phyloP scores from a whole-genome alignment of 1,140 invertebrate species.

The Probaryconus sp. region DNA sequence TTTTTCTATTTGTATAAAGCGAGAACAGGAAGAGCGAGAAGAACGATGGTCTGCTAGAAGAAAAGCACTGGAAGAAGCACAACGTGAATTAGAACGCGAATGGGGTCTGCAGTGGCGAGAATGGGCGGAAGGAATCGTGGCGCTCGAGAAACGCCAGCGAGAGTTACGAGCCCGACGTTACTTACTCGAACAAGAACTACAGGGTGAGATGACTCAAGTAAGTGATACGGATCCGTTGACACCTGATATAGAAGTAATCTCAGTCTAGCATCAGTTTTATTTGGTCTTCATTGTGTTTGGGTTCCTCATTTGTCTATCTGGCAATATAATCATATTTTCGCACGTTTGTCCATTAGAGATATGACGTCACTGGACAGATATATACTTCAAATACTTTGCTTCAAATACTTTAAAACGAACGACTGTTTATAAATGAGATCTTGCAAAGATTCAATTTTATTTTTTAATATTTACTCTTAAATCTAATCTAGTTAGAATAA shows the following conservation, averaged over 20 bases:
- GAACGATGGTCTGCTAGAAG: conserved; percentile 77
- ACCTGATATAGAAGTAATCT: conserved; percentile 73
- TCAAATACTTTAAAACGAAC: no score
- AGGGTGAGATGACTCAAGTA: conserved; percentile 79
- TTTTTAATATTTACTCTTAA: no score
- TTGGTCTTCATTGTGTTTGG: conserved; percentile 75
- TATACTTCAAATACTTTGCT: no score
- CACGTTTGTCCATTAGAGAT: conserved; percentile 76
- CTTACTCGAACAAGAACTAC: conserved; percentile 76
- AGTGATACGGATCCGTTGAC: conserved; percentile 74
- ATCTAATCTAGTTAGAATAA: no score
- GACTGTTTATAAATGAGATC: no score
- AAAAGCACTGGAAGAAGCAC: conserved; percentile 77
- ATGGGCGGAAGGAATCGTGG: conserved; percentile 75
- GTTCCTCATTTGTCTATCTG: conserved; percentile 77
- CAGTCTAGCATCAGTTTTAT: conserved; percentile 76
- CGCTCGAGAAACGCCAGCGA: conserved; percentile 74
- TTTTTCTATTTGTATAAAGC: conserved; percentile 65
- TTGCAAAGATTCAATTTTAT: no score
- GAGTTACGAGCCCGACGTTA: conserved; percentile 75
- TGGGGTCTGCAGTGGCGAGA: conserved; percentile 77
- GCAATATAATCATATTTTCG: conserved; percentile 78
- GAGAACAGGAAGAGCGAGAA: conserved; percentile 78
- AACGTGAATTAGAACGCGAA: conserved; percentile 78
- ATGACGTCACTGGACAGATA: conserved; percentile 63